Evolutionary conservation across 2,888 invertebrate genomes (phyloP).

Genomic region (Acanthosepion lycidas): DNA sequence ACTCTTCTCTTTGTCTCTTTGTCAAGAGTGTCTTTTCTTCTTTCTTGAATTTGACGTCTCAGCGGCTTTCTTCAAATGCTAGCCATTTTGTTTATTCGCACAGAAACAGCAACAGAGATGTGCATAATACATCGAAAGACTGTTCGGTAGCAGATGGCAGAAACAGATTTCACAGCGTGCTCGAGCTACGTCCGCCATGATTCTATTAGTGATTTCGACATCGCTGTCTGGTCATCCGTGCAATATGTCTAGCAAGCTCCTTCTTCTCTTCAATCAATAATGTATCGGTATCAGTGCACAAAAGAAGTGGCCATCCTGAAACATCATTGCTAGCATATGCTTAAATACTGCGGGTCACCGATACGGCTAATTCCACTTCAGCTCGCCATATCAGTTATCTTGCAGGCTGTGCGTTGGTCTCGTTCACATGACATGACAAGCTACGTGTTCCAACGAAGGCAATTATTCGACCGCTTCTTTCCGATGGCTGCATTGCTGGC

Average conservation of each 20-base stretch:
- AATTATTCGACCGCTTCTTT: constrained; percentile 33
- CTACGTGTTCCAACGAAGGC: constrained; percentile 23
- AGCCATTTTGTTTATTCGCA: neutral
- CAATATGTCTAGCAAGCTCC: neutral
- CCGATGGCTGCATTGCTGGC: neutral
- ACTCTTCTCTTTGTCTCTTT: too few relatives aligned
- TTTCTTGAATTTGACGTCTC: neutral
- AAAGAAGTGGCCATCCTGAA: neutral
- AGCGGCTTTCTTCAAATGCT: neutral
- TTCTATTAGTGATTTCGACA: neutral
- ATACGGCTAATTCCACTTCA: constrained; percentile 23
- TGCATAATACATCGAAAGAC: neutral
- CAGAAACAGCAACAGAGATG: neutral
- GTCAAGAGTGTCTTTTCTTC: too few relatives aligned
- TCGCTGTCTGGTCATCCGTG: neutral
- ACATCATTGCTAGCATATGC: constrained; percentile 4
- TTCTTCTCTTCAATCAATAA: neutral
- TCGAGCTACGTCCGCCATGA: neutral
- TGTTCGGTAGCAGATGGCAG: neutral
- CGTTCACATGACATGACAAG: constrained; percentile 8
- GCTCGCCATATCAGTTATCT: constrained; percentile 9
- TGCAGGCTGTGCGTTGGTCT: constrained; percentile 8
- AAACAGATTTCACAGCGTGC: neutral
- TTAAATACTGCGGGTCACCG: neutral
- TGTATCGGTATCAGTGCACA: constrained; percentile 8